These are phyloP conservation scores for Junonia oenone DNA, from an alignment of 2,888 invertebrate genomes.

Conservation along the genomic window DNA sequence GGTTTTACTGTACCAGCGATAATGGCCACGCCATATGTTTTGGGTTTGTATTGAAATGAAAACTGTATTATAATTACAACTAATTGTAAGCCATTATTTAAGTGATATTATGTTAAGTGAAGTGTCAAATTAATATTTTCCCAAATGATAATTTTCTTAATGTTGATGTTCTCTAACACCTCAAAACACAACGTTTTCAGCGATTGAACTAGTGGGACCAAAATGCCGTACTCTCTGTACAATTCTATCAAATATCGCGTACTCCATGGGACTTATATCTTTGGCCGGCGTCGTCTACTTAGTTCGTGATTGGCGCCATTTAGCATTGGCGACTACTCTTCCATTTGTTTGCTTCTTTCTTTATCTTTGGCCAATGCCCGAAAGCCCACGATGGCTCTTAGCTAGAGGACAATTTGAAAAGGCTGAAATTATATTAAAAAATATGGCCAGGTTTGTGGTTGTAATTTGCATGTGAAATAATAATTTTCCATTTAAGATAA, in stretches of 20 bases:
- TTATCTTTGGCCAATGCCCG: slow-evolving; percentile 86
- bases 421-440: slow-evolving; percentile 85
- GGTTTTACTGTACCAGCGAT: slow-evolving; percentile 93
- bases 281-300: slow-evolving; percentile 87
- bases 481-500: neutral
- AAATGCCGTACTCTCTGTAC: slow-evolving; percentile 87
- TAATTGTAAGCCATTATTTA: too few species aligned
- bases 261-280: slow-evolving; percentile 86
- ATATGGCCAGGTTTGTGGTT: slow-evolving; percentile 82
- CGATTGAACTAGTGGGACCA: slow-evolving; percentile 91
- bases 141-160: too few species aligned
- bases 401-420: slow-evolving; percentile 86
- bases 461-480: neutral
- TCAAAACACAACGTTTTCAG: slow-evolving; percentile 77
- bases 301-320: slow-evolving; percentile 87
- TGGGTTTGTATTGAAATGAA: slow-evolving; percentile 77
- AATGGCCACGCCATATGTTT: slow-evolving; percentile 90
- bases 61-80: too few species aligned
- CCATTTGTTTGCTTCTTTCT: slow-evolving; percentile 88
- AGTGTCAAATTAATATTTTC: too few species aligned
- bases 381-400: slow-evolving; percentile 91
- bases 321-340: slow-evolving; percentile 87
- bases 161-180: too few species aligned
- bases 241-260: slow-evolving; percentile 89
- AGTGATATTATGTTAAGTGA: too few species aligned